Conservation (phyloP, 2,888 invertebrate species). For the Meloe dianella region DNA sequence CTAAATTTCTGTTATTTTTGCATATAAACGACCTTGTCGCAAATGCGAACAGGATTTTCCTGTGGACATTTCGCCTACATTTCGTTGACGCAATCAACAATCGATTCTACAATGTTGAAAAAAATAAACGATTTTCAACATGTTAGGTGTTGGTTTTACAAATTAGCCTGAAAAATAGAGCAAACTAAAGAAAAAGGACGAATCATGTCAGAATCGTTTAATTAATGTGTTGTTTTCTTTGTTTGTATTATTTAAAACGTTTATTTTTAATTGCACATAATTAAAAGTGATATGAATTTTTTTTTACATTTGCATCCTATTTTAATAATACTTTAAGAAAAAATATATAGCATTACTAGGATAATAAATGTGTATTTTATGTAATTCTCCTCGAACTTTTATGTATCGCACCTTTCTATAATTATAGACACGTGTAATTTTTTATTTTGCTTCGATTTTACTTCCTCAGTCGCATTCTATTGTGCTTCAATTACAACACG, state of each 20-base stretch:
- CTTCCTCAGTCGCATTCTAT: not conserved
- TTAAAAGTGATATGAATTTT: not conserved
- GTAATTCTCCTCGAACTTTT: conserved; percentile 4
- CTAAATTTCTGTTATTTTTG: not conserved
- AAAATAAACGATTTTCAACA: no score
- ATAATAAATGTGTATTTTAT: not conserved
- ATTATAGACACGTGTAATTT: not conserved
- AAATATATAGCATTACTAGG: not conserved
- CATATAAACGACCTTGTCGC: not conserved
- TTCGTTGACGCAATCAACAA: not conserved
- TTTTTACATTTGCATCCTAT: not conserved
- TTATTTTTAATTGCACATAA: not conserved
- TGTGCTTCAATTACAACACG: not conserved
- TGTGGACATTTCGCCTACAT: not conserved
- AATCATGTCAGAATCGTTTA: no score
- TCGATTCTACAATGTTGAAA: no score
- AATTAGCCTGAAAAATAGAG: not conserved
- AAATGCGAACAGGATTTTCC: not conserved
- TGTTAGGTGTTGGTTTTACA: not conserved
- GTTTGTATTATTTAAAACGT: not conserved
- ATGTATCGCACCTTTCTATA: not conserved
- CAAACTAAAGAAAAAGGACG: no score
- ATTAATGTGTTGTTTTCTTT: not conserved
- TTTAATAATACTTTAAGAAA: not conserved
- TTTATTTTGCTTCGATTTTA: not conserved